A percentile compares a stretch with the other conserved stretches of the same genome.
Conservation (phyloP, 2,113 vertebrate species). For the Hirundichthys speculiger region DNA sequence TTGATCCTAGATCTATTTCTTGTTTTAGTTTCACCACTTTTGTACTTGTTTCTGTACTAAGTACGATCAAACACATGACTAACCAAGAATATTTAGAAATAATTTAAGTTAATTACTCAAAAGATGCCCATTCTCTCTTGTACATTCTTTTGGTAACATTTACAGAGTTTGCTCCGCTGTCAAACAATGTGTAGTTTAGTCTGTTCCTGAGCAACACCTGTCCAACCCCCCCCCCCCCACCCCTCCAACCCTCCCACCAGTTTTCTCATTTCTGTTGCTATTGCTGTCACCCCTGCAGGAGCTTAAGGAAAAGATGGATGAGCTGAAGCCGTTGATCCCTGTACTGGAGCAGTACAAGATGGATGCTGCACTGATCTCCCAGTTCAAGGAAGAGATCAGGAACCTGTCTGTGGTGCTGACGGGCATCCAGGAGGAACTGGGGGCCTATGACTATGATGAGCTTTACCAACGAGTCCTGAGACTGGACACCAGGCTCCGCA, state of each 20-base stretch:
- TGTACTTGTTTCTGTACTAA: no score
- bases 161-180: background rate
- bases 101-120: no score
- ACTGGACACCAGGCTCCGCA: constrained; percentile 91
- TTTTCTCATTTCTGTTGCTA: constrained; percentile 20
- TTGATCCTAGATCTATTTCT: no score
- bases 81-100: no score
- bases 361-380: constrained; percentile 92
- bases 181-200: background rate
- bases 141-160: background rate
- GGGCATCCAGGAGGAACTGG: constrained; percentile 95
- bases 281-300: constrained; percentile 81
- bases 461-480: constrained; percentile 92
- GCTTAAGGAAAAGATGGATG: constrained; percentile 96
- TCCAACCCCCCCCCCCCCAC: background rate
- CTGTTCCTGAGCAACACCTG: background rate
- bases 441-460: constrained; percentile 95
- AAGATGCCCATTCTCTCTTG: background rate
- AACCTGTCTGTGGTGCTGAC: constrained; percentile 93
- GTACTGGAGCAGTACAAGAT: constrained; percentile 99
- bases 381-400: constrained; percentile 97
- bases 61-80: no score
- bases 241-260: background rate
- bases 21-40: no score
- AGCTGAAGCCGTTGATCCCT: constrained; percentile 94